Evolutionary conservation across 35 echinoderm and acorn worm species (phyloP).

Genomic region (Lytechinus variegatus): DNA sequence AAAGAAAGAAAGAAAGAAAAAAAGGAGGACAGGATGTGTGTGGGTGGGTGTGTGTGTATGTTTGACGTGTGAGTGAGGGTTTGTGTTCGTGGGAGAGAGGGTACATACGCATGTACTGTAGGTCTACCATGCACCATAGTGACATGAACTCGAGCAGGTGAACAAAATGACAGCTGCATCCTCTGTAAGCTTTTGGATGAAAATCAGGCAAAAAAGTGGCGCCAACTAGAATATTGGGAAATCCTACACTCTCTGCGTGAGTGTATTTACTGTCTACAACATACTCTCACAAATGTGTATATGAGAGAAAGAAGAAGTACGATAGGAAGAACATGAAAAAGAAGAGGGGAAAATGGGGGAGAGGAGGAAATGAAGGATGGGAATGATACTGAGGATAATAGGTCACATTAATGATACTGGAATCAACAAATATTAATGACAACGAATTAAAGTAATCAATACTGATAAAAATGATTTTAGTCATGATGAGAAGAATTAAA

Average conservation of each 20-base stretch:
- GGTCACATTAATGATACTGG: too few species aligned
- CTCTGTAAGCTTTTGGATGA: neutral
- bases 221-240: neutral
- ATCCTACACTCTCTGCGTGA: neutral
- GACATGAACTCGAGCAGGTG: neutral
- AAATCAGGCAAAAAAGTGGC: neutral
- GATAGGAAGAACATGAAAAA: neutral
- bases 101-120: neutral
- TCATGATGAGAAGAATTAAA: too few species aligned
- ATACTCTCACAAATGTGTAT: neutral
- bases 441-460: too few species aligned
- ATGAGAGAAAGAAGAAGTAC: neutral
- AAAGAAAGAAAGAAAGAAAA: too few species aligned
- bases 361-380: neutral
- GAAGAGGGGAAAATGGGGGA: neutral
- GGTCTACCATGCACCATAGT: neutral
- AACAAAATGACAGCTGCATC: neutral
- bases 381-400: too few species aligned
- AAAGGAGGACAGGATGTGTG: too few species aligned
- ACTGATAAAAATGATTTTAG: too few species aligned
- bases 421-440: too few species aligned
- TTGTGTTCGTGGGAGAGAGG: too few species aligned
- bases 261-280: neutral
- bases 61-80: too few species aligned
- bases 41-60: too few species aligned